Base-by-base conservation (phyloP, 2,888 invertebrate species). In the Petrolisthes cinctipes region DNA sequence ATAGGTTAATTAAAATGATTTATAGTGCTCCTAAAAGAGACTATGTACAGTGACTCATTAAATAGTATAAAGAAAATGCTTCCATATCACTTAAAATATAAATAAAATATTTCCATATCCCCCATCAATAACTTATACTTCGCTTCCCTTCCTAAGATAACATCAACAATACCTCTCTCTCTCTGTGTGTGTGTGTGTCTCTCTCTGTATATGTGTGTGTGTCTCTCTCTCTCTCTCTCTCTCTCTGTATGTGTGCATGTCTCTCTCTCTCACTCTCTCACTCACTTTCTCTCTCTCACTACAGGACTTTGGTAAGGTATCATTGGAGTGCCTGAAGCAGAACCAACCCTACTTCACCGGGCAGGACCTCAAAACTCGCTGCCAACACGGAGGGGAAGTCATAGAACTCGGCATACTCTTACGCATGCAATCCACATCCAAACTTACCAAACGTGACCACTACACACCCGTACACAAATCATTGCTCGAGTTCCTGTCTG, bases 401-500 rank as follows among this genome's bases (percentile, higher is more conserved):
- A 89, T 92, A 11, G 92, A 92, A 79, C 91, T 94, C 71, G 94
- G 94, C 1, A 93, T 94, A 90, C 92, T 94, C 54, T 93, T 93
- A 85, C 92, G 93, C 88, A 93, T 92, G 78, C 91, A 88, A 87
- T 90, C 91, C 82, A 91, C 88, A 89, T 91, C 90, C 85, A 89
- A 91, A 86, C 86, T 90, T 81, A 89, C 91, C 88, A 90, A 91
- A 90, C 83, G 89, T 85, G 89, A 91, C 83, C 91, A 91, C 85
- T 91, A 91, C 91, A 93, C 93, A 14, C 93, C 94, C 1, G 93
- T 94, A 68, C 94, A 94, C 91, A 92, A 93, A 81, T 93, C 94
- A 1, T 93, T 94, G 89, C 93, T 93, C 20, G 94, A 94, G 91
- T 94, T 94, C 91, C 92, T 94, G n/a, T 94, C 94, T 1, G 94